phyloP scores from a whole-genome alignment of 2,797 vertebrate species.

The Agapornis canus region DNA sequence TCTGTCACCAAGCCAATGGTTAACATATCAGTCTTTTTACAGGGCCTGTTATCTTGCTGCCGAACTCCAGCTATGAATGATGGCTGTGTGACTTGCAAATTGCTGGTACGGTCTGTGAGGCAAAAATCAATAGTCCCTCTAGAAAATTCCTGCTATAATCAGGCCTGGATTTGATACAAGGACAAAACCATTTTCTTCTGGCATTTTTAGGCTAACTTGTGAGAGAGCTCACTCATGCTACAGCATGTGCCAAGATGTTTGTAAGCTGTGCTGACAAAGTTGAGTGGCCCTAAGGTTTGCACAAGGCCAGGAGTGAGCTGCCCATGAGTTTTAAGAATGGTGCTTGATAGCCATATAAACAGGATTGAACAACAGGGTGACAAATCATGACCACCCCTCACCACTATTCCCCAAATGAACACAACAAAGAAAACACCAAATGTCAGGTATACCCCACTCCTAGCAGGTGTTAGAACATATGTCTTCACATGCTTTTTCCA shows the following conservation, averaged over 20 bases:
- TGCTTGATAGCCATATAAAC: background rate
- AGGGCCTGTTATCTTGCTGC: background rate
- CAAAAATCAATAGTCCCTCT: conserved; percentile 9
- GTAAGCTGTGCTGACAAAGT: background rate
- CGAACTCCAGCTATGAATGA: conserved; percentile 1
- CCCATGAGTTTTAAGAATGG: background rate
- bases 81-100: conserved; percentile 7
- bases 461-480: background rate
- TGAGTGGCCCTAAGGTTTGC: background rate
- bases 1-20: background rate
- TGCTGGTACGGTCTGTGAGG: background rate
- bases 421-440: background rate
- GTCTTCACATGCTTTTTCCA: background rate
- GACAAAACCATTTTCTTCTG: background rate
- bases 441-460: background rate
- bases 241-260: background rate
- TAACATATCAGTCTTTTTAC: background rate
- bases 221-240: background rate
- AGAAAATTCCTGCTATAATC: background rate
- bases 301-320: background rate
- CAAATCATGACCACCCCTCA: background rate
- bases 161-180: background rate
- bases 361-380: background rate
- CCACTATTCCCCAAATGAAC: background rate
- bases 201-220: background rate